phyloP scores from a whole-genome alignment of 2,797 vertebrate species.

The Clarias platycephalus region DNA sequence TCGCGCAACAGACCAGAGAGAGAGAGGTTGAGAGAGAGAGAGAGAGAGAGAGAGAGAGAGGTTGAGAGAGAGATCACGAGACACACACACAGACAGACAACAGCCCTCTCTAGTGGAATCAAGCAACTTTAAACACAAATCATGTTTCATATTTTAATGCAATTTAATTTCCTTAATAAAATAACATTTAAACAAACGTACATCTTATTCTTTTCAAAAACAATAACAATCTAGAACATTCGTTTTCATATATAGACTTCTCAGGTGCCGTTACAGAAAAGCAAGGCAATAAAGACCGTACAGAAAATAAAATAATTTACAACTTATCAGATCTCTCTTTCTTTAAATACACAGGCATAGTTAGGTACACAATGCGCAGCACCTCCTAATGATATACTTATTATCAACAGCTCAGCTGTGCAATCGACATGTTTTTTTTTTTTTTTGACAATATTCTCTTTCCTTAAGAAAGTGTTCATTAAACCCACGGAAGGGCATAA shows the following conservation, averaged over 20 bases:
- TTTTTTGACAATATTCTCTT: constrained; percentile 12
- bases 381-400: constrained; percentile 60
- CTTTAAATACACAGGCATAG: constrained; percentile 20
- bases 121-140: background rate
- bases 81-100: background rate
- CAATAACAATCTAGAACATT: constrained; percentile 60
- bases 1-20: background rate
- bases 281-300: constrained; percentile 45
- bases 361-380: constrained; percentile 43
- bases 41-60: background rate
- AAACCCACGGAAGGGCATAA: background rate
- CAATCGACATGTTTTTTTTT: background rate
- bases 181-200: constrained; percentile 37
- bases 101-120: constrained; percentile 37
- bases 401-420: constrained; percentile 58
- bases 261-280: constrained; percentile 69
- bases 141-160: constrained; percentile 24
- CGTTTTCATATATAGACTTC: constrained; percentile 59
- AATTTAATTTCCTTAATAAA: constrained; percentile 55
- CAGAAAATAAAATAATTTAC: constrained; percentile 43
- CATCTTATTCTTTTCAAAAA: constrained; percentile 34
- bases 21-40: background rate
- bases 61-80: background rate
- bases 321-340: background rate
- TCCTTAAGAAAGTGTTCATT: background rate